Conservation (phyloP, 2,113 vertebrate genomes). For the Salvelinus fontinalis region DNA sequence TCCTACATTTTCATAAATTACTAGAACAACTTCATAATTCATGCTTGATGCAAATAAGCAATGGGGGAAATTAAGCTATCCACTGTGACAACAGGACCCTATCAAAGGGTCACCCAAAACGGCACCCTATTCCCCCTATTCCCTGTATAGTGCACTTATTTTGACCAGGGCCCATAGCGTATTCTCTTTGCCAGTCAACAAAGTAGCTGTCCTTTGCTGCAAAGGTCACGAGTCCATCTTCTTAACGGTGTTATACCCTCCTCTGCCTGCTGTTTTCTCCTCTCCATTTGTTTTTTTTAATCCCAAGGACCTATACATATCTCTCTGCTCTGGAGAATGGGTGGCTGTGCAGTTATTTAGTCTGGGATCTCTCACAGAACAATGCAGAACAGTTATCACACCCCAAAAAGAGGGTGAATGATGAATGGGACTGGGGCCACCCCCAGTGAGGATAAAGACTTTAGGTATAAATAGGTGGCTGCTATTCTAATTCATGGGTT, state of each 20-base stretch:
- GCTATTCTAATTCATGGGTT: too few species aligned
- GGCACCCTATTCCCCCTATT: too few species aligned
- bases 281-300: conserved; percentile 15
- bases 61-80: conserved; percentile 18
- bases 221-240: background rate
- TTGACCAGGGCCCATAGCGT: background rate
- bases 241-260: background rate
- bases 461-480: too few species aligned
- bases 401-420: background rate
- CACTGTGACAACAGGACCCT: conserved; percentile 7
- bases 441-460: conserved; percentile 28
- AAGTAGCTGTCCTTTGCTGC: background rate
- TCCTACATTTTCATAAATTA: too few species aligned
- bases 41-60: background rate
- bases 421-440: conserved; percentile 4
- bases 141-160: too few species aligned
- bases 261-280: conserved; percentile 3
- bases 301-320: conserved; percentile 5
- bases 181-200: background rate
- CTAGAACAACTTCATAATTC: too few species aligned
- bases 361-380: conserved; percentile 18
- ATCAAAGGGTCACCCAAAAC: too few species aligned
- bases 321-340: conserved; percentile 2
- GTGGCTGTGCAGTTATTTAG: conserved; percentile 16
- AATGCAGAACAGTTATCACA: background rate